Evolutionary conservation across 2,113 vertebrate genomes (phyloP), one percentile per base, ranked within the genome.

Genomic region (Callopanchax toddi): DNA sequence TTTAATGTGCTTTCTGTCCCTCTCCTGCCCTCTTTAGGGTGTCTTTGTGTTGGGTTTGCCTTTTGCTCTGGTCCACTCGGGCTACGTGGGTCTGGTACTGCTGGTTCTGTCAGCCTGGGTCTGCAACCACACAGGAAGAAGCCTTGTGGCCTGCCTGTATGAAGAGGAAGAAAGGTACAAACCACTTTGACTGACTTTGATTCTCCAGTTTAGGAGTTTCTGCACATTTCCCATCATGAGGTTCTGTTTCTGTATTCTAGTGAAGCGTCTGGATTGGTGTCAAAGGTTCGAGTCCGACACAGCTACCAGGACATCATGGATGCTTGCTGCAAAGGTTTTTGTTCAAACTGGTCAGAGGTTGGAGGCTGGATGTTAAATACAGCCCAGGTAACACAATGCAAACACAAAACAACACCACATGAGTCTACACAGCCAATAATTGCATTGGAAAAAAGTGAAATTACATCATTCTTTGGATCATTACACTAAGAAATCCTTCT

Each of bases 21-120:
- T 60, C 32, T 26, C 56, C 69, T 57, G 45, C 71, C 39, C 42
- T 3, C 3, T 21, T 44, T 74, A 92, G 93, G 94, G 91, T 58
- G 90, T 95, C 78, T 94, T 94, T 85, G 91, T 93, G 60, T 61
- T 93, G 84, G 93, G 89, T 71, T 67, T 94, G 71, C 94, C 90
- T 0, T 92, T 93, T 2, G 89, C 91, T 72, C 75, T 94, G 67
- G 92, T 94, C 40, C 88, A 87, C 51, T 94, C 92, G 34, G 92
- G 92, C 20, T 90, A 93, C 69, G 63, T 89, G 51, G 91, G 93
- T 26, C 75, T 94, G 17, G 71, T 93, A 61, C 81, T 94, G 71
- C 86, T 92, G 74, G 71, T 91, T 52, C 39, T 93, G 68, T 86
- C 92, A 16, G 91, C 93, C 21, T 87, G 82, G 37, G 75, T 93